Conservation (phyloP, 2,888 invertebrate genomes). For the Polydrusus tereticollis region DNA sequence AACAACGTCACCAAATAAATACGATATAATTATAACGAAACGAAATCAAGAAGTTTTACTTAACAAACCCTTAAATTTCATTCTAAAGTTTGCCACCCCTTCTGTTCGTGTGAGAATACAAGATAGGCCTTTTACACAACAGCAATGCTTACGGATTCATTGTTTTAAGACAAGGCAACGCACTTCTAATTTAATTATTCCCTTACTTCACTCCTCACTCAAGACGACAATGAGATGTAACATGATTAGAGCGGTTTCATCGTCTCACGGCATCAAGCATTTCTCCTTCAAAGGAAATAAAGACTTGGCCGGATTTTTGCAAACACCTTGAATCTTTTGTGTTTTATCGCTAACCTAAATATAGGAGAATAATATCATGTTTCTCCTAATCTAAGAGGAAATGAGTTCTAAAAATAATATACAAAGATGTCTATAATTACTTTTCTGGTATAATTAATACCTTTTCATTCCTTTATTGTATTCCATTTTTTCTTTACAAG, state of each 20-base stretch:
- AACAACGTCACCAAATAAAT: background rate
- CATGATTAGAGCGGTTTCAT: constrained; percentile 17
- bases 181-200: constrained; percentile 14
- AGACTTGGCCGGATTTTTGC: background rate
- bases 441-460: too few relatives aligned
- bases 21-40: background rate
- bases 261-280: background rate
- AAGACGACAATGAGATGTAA: constrained; percentile 28
- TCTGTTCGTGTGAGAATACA: constrained; percentile 13
- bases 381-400: too few relatives aligned
- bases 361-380: too few relatives aligned
- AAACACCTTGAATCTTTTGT: background rate
- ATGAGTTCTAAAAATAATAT: too few relatives aligned
- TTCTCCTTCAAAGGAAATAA: background rate
- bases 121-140: constrained; percentile 8
- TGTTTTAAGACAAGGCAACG: constrained; percentile 27
- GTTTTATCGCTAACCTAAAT: too few relatives aligned
- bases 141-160: constrained; percentile 20
- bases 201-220: constrained; percentile 19
- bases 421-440: too few relatives aligned
- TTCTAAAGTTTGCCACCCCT: background rate
- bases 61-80: constrained; percentile 1
- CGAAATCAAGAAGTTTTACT: background rate
- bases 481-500: too few relatives aligned
- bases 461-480: too few relatives aligned